Evolutionary conservation across 2,113 vertebrate genomes (phyloP).

Genomic region (Phyllostomus hastatus): DNA sequence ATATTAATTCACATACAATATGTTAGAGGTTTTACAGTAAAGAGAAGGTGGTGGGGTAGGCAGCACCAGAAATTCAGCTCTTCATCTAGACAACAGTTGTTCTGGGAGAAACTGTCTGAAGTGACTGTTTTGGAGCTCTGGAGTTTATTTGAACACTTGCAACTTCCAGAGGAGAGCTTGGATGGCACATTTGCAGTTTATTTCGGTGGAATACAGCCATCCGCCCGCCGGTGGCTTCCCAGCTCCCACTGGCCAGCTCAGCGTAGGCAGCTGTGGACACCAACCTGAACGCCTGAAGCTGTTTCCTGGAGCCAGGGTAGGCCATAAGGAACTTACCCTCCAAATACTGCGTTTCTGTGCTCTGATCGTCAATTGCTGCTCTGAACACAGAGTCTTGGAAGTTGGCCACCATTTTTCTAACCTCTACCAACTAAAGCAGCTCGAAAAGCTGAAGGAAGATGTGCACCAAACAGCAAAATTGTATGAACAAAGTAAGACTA

Average conservation of each 20-base stretch:
- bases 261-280: neutral
- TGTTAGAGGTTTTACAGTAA: conserved; percentile 6
- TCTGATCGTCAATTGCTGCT: neutral
- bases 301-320: neutral
- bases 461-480: neutral
- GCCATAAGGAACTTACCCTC: neutral
- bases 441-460: neutral
- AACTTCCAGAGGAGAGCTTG: neutral
- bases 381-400: neutral
- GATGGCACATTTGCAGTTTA: neutral
- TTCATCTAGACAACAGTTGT: neutral
- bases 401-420: neutral
- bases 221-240: neutral
- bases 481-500: neutral
- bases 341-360: neutral
- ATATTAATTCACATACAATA: conserved; percentile 31
- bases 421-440: neutral
- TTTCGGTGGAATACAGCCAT: neutral
- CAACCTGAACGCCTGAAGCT: neutral
- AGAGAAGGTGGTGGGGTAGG: neutral
- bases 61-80: neutral
- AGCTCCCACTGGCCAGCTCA: neutral
- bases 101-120: neutral
- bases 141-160: neutral
- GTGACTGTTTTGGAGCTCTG: neutral